Evolutionary conservation across 2,113 vertebrate species (phyloP).

Genomic region (Platysternon megacephalum): DNA sequence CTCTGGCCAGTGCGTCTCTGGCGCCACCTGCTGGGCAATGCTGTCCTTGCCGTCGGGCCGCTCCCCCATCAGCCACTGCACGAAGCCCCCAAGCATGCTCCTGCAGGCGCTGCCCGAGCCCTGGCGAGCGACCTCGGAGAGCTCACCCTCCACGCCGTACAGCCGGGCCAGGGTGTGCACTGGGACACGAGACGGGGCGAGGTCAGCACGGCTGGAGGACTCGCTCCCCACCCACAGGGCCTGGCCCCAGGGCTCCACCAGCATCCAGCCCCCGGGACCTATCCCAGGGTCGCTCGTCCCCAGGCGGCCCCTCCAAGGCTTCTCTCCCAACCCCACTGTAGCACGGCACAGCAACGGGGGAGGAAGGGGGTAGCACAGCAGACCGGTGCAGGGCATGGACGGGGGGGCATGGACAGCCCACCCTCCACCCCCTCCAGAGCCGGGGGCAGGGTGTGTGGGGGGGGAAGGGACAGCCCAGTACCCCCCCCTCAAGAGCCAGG

Average conservation of each 20-base stretch:
- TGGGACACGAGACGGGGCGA: background rate
- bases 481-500: background rate
- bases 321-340: background rate
- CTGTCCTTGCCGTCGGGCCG: constrained; percentile 90
- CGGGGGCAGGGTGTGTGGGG: fast-evolving
- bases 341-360: background rate
- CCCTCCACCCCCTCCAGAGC: background rate
- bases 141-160: constrained; percentile 87
- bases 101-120: constrained; percentile 96
- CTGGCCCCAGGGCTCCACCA: background rate
- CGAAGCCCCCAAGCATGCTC: constrained; percentile 93
- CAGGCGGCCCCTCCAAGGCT: background rate
- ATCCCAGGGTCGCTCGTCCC: background rate
- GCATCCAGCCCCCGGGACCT: background rate
- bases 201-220: too few species aligned
- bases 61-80: constrained; percentile 92
- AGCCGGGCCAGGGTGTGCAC: constrained; percentile 87
- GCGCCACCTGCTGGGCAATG: constrained; percentile 87
- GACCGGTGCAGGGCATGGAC: background rate
- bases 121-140: constrained; percentile 90
- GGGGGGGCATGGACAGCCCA: background rate
- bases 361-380: too few species aligned
- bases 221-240: too few species aligned
- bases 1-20: constrained; percentile 92
- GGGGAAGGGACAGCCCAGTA: background rate